A percentile compares a stretch with the other conserved stretches of the same genome.
phyloP scores from a whole-genome alignment of 92 coral and sea anemone species.

The Metridium senile region DNA sequence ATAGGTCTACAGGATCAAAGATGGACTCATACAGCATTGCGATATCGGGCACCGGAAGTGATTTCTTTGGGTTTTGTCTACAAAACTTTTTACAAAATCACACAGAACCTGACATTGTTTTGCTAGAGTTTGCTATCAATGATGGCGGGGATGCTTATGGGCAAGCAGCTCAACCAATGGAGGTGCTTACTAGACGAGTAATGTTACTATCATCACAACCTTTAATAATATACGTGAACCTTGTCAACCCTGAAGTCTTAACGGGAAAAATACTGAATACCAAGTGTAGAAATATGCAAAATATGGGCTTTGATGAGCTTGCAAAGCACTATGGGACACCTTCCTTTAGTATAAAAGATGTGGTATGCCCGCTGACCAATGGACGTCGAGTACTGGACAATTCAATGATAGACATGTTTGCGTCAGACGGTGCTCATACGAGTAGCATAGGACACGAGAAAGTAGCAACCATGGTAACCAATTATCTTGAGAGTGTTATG shows the following conservation, averaged over 20 bases:
- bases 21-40: slow-evolving; percentile 34
- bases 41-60: slow-evolving; percentile 82
- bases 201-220: slow-evolving; percentile 60
- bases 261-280: slow-evolving; percentile 39
- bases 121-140: slow-evolving; percentile 76
- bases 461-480: slow-evolving; percentile 39
- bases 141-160: slow-evolving; percentile 42
- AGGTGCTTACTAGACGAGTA: slow-evolving; percentile 72
- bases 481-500: slow-evolving; percentile 32
- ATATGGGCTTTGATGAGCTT: slow-evolving; percentile 44
- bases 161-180: slow-evolving; percentile 68
- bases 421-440: slow-evolving; percentile 45
- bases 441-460: slow-evolving; percentile 48
- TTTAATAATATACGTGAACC: slow-evolving; percentile 64
- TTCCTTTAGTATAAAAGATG: slow-evolving; percentile 52
- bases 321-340: slow-evolving; percentile 58
- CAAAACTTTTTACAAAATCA: slow-evolving; percentile 46
- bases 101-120: slow-evolving; percentile 58
- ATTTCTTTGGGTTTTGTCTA: slow-evolving; percentile 71
- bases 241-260: slow-evolving; percentile 62
- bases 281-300: slow-evolving; percentile 59
- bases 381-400: slow-evolving; percentile 2
- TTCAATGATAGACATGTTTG: slow-evolving; percentile 30
- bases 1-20: slow-evolving; percentile 37
- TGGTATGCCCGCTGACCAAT: slow-evolving; percentile 57